Evolutionary conservation across 2,888 invertebrate species (phyloP).

Genomic region (Hanleya hanleyi): DNA sequence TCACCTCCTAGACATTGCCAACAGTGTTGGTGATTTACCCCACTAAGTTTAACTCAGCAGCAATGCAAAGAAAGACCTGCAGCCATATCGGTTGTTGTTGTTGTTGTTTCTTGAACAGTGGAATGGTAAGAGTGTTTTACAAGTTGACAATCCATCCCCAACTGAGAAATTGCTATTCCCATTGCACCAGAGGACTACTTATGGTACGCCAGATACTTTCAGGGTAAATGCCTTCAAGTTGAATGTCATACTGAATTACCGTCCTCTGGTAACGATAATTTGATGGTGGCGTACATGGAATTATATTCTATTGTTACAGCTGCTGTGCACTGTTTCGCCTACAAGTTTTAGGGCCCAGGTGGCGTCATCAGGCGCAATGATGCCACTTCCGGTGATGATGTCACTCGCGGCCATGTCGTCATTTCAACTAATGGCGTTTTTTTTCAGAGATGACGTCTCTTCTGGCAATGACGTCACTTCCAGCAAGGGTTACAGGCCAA

Average conservation of each 20-base stretch:
- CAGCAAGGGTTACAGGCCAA: too few relatives aligned
- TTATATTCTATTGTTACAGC: neutral
- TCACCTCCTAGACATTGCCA: constrained; percentile 23
- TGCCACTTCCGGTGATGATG: too few relatives aligned
- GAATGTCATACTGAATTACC: neutral
- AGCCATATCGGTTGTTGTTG: too few relatives aligned
- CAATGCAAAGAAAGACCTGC: constrained; percentile 23
- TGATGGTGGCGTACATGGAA: neutral
- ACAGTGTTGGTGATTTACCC: constrained; percentile 13
- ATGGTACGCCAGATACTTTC: neutral
- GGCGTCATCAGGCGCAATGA: too few relatives aligned
- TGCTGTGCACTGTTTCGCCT: too few relatives aligned
- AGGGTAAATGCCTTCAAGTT: neutral
- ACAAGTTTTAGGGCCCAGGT: too few relatives aligned
- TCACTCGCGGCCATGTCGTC: too few relatives aligned
- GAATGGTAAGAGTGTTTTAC: constrained; percentile 15
- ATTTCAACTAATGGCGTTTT: too few relatives aligned
- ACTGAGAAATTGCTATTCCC: neutral
- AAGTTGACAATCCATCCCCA: neutral
- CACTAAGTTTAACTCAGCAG: constrained; percentile 22
- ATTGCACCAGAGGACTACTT: neutral
- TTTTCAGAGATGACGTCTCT: too few relatives aligned
- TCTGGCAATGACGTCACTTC: too few relatives aligned
- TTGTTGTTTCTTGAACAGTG: constrained; percentile 14
- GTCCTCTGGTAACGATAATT: neutral